Percentiles rank a stretch among this genome's conserved stretches.
Conservation (phyloP, 1,140 invertebrate genomes). For the Lanistes nyassanus region DNA sequence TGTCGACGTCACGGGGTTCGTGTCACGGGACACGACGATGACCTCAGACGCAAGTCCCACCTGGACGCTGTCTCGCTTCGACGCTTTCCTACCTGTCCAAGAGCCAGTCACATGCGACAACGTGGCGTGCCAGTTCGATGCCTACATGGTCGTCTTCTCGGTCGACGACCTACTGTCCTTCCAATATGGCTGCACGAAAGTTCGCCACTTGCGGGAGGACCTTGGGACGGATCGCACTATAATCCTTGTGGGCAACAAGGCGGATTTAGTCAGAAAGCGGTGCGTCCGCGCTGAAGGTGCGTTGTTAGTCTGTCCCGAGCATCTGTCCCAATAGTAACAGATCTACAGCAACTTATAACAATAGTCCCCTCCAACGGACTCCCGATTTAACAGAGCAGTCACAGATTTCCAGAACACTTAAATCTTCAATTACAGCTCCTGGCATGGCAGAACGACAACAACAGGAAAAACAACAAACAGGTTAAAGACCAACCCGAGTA, state of each 20-base stretch:
- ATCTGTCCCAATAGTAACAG: background rate
- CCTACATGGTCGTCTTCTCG: conserved; percentile 66
- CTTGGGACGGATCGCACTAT: background rate
- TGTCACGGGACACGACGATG: too few species aligned
- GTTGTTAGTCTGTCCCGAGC: background rate
- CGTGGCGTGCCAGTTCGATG: conserved; percentile 20
- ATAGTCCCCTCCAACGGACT: too few species aligned
- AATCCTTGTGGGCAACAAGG: conserved; percentile 12
- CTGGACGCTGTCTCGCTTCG: too few species aligned
- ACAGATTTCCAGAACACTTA: background rate
- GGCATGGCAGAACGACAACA: too few species aligned
- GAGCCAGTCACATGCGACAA: conserved; percentile 7
- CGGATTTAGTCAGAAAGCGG: conserved; percentile 6
- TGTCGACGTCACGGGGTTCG: too few species aligned
- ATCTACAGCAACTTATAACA: background rate
- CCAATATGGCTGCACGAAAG: background rate
- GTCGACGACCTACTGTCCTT: conserved; percentile 75
- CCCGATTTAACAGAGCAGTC: too few species aligned
- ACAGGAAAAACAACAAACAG: too few species aligned
- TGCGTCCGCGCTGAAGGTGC: background rate
- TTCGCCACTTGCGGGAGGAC: conserved; percentile 3
- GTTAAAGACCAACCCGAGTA: too few species aligned
- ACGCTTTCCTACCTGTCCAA: too few species aligned
- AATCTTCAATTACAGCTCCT: conserved; percentile 7
- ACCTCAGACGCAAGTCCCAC: too few species aligned